A percentile compares a stretch with the other conserved stretches of the same genome.
These are phyloP conservation scores for Cassiopea xamachana DNA, from an alignment of 30 jellyfish, hydroid and myxozoan species.

Conservation along the genomic window DNA sequence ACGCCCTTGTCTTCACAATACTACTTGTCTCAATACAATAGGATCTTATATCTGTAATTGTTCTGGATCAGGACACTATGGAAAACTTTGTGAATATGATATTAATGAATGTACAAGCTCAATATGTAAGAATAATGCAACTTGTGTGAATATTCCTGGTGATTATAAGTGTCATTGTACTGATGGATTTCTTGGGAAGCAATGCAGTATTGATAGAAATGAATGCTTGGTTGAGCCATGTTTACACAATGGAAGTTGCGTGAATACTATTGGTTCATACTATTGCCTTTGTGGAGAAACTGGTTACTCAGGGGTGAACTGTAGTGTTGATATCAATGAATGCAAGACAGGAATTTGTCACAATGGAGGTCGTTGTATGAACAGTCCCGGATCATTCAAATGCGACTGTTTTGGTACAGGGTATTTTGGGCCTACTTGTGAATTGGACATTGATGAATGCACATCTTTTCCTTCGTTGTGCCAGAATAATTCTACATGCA, in stretches of 20 bases:
- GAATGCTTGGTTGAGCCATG: slow-evolving; percentile 61
- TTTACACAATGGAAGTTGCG: slow-evolving; percentile 51
- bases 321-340: slow-evolving; percentile 62
- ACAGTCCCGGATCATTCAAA: slow-evolving; percentile 46
- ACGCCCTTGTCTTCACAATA: slow-evolving; percentile 28
- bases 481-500: slow-evolving; percentile 63
- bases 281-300: slow-evolving; percentile 59
- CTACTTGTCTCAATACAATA: slow-evolving; percentile 31
- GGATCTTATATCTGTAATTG: slow-evolving; percentile 61
- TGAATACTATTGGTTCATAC: slow-evolving; percentile 63
- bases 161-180: slow-evolving; percentile 52
- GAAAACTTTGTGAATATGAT: slow-evolving; percentile 54
- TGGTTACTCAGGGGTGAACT: slow-evolving; percentile 54
- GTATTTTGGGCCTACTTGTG: slow-evolving; percentile 61
- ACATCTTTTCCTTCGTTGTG: slow-evolving; percentile 21
- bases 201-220: slow-evolving; percentile 47
- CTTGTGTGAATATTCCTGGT: slow-evolving; percentile 51
- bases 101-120: slow-evolving; percentile 50
- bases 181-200: slow-evolving; percentile 58
- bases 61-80: slow-evolving; percentile 40
- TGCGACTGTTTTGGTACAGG: slow-evolving; percentile 80
- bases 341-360: slow-evolving; percentile 53
- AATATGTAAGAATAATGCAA: slow-evolving; percentile 28
- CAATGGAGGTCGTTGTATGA: slow-evolving; percentile 58
- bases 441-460: slow-evolving; percentile 68